These are phyloP conservation scores for Coregonus clupeaformis DNA, from an alignment of 2,113 vertebrate species.

Conservation along the genomic window DNA sequence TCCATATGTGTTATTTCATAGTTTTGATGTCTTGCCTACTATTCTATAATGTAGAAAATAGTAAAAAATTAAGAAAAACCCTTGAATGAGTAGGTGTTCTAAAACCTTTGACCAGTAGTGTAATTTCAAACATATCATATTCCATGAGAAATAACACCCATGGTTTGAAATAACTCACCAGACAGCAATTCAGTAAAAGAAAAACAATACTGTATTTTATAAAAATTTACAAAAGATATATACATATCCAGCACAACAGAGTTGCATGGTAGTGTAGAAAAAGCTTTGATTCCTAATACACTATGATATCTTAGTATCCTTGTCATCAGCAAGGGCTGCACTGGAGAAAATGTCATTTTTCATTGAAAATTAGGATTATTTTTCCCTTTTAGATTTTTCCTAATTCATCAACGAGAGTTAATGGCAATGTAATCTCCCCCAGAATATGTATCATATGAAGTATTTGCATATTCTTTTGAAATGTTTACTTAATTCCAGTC, in stretches of 20 bases:
- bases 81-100: too few relatives aligned
- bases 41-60: too few relatives aligned
- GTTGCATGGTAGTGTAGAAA: conserved; percentile 49
- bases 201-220: conserved; percentile 80
- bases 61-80: too few relatives aligned
- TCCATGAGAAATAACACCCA: conserved; percentile 7
- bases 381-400: background rate
- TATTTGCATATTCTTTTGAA: conserved; percentile 17
- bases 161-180: conserved; percentile 32
- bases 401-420: background rate
- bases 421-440: conserved; percentile 8
- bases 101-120: too few relatives aligned
- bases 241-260: conserved; percentile 78
- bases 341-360: conserved; percentile 4
- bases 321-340: conserved; percentile 3
- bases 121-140: too few relatives aligned
- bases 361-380: too few relatives aligned
- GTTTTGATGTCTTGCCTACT: too few relatives aligned
- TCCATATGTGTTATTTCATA: too few relatives aligned
- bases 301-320: conserved; percentile 1
- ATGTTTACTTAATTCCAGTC: conserved; percentile 28
- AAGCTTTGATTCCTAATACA: conserved; percentile 19
- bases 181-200: conserved; percentile 60
- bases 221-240: conserved; percentile 95
- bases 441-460: conserved; percentile 10